These are phyloP conservation scores for Thryonomys swinderianus DNA, from an alignment of 2,113 vertebrate genomes.

Conservation along the genomic window DNA sequence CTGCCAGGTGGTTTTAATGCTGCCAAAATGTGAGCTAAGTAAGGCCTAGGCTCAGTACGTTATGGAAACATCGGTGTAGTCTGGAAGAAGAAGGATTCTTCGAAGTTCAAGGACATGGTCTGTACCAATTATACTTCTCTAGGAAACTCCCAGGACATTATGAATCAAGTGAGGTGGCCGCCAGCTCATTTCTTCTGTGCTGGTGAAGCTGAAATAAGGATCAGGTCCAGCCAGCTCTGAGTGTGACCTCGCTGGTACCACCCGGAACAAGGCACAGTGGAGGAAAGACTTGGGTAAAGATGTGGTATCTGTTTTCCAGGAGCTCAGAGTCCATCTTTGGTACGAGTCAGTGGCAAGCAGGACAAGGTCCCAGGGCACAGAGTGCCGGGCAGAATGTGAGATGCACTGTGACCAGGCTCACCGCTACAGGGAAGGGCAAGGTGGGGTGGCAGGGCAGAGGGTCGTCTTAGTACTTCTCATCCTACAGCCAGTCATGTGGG, in stretches of 20 bases:
- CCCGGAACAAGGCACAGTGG: background rate
- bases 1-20: background rate
- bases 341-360: background rate
- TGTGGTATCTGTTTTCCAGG: background rate
- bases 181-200: background rate
- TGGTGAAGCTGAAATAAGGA: background rate
- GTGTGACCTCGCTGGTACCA: background rate
- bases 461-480: background rate
- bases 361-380: background rate
- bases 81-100: background rate
- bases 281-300: background rate
- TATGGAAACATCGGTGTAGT: background rate
- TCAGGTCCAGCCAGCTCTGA: background rate
- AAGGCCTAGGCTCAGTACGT: background rate
- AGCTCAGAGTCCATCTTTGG: background rate
- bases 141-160: background rate
- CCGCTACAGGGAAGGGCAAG: background rate
- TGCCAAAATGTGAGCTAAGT: background rate
- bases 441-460: background rate
- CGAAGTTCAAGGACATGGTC: conserved; percentile 6
- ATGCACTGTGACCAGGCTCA: background rate
- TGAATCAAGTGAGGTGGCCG: background rate
- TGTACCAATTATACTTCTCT: background rate
- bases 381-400: background rate
- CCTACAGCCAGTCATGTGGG: background rate